Evolutionary conservation across 2,888 invertebrate genomes (phyloP), one percentile per base, ranked within the genome.

Genomic region (Petrolisthes manimaculis): DNA sequence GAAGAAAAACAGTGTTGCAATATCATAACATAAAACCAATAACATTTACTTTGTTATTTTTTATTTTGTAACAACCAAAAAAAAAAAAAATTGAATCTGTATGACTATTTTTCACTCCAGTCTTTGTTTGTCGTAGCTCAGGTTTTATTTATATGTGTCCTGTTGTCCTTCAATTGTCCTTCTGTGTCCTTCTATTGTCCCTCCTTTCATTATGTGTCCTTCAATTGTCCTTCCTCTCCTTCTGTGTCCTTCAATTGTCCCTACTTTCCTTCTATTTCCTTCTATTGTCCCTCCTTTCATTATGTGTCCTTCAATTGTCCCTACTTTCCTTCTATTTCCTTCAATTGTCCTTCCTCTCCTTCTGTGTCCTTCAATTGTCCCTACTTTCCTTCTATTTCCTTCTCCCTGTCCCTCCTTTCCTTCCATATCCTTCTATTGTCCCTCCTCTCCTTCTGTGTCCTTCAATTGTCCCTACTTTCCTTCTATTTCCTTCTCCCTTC

Each of bases 1-100:
- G 24, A 21, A 3, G 75, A 75, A 37, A 37, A 24, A 77, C 14
- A 77, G 77, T 5, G 9, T n/a, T 3, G 18, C 3, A 4, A 4
- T 4, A 14, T n/a, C 6, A n/a, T 0, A 8, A 8, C 3, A 12
- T 18, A 18, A 78, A 53, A 78, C n/a, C 54, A 78, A 78, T 54
- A 78, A 78, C 18, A 53, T 54, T 54, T 21, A 51, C 18, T 78
- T 14, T 67, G 55, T 78, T 24, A 61, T 81, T 61, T 81, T 81
- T 55, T 83, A 53, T 14, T 37, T 4, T 82, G 37, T 67, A 14
- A 51, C 14, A 24, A 12, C 37, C 37, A 37, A n/a, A n/a, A 61
- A 14, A 14, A 61, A 61, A 61, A 61, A 61, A 61, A 61, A 14
- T 9, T 6, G 0, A 21, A n/a, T 71, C 71, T 8, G n/a, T 6